A percentile compares a stretch with the other conserved stretches of the same genome.
Conservation (phyloP, 2,888 invertebrate species). For the Hoplodrina blanda region DNA sequence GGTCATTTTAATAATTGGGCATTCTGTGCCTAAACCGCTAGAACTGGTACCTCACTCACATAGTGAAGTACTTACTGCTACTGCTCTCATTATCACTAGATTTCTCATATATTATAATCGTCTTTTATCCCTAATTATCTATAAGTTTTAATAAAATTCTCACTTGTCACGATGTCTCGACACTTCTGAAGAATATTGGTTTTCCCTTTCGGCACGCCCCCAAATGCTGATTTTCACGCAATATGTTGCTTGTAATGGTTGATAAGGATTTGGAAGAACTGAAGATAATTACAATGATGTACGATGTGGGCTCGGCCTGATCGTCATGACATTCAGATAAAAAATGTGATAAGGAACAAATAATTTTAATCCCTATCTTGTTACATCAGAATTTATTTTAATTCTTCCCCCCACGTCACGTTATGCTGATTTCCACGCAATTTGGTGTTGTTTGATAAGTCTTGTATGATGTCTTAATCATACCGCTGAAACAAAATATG, state of each 20-base stretch:
- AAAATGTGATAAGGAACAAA: conserved; percentile 29
- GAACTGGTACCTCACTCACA: too few relatives aligned
- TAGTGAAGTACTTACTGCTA: not conserved
- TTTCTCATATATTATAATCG: conserved; percentile 1
- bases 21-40: too few relatives aligned
- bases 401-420: conserved; percentile 30
- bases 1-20: too few relatives aligned
- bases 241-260: conserved; percentile 26
- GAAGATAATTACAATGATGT: conserved; percentile 14
- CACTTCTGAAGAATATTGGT: not conserved
- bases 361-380: conserved; percentile 34
- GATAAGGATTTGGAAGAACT: conserved; percentile 24
- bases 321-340: conserved; percentile 37
- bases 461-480: conserved; percentile 20
- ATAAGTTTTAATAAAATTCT: not conserved
- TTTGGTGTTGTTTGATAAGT: conserved; percentile 39
- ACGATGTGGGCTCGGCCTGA: conserved; percentile 42
- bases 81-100: not conserved
- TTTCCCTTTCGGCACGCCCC: conserved; percentile 22
- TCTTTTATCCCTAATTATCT: not conserved
- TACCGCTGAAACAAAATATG: conserved; percentile 33
- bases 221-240: conserved; percentile 42
- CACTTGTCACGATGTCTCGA: not conserved
- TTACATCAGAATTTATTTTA: conserved; percentile 40
- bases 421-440: conserved; percentile 50